phyloP scores from a whole-genome alignment of 2,797 vertebrate genomes.

The Garrulus glandarius region DNA sequence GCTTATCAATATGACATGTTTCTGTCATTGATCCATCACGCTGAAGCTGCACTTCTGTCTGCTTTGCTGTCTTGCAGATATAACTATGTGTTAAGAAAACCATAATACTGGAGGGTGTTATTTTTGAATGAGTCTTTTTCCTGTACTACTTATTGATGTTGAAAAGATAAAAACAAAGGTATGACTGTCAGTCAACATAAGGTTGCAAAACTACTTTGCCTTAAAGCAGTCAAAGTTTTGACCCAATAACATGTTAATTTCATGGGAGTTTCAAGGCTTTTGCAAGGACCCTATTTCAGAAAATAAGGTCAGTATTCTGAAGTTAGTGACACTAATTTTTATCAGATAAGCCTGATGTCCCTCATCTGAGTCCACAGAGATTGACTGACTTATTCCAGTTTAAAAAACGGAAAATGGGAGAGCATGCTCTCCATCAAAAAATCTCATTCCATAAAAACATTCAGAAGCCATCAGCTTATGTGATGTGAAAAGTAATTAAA shows the following conservation, averaged over 20 bases:
- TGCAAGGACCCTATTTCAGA: background rate
- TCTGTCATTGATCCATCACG: background rate
- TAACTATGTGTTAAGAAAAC: background rate
- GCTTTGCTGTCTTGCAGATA: background rate
- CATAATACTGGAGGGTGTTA: background rate
- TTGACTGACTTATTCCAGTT: background rate
- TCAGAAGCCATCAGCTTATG: slow-evolving; percentile 57
- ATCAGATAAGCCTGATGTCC: background rate
- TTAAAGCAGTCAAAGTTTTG: background rate
- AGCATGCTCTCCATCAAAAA: slow-evolving; percentile 2
- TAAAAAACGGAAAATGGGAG: background rate
- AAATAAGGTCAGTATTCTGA: background rate
- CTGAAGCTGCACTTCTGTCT: background rate
- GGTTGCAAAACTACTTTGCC: background rate
- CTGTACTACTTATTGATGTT: background rate
- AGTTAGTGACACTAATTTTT: background rate
- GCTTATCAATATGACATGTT: background rate
- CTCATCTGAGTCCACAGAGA: background rate
- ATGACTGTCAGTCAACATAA: background rate
- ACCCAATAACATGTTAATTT: background rate
- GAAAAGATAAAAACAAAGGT: background rate
- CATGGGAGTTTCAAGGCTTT: background rate
- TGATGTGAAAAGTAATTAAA: slow-evolving; percentile 73
- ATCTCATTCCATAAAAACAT: slow-evolving; percentile 14
- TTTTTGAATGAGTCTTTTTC: background rate